Evolutionary conservation across 2,113 vertebrate species (phyloP).

Genomic region (zebrafish (Danio rerio)): DNA sequence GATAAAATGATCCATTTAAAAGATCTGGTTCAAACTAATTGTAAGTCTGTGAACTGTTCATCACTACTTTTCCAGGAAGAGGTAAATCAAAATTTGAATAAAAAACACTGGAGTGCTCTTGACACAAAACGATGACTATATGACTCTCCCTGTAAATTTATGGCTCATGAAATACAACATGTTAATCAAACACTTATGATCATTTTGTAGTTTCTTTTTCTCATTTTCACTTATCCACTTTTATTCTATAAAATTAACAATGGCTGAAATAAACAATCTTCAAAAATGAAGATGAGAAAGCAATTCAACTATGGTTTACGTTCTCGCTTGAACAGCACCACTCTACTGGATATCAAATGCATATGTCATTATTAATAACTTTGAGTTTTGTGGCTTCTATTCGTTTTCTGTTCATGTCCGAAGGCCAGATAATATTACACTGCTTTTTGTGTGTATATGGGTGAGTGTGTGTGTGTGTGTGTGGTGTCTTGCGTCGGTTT

Average conservation of each 20-base stretch:
- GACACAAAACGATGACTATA: not conserved
- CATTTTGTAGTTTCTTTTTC: not conserved
- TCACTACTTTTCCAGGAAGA: not conserved
- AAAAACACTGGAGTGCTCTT: not conserved
- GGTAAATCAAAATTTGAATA: not conserved
- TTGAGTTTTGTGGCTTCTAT: conserved; percentile 12
- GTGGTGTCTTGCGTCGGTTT: conserved; percentile 33
- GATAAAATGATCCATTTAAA: not conserved
- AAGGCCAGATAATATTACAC: conserved; percentile 29
- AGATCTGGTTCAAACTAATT: not conserved
- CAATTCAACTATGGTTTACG: not conserved
- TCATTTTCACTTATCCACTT: not conserved
- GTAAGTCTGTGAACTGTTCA: not conserved
- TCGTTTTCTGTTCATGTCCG: not conserved
- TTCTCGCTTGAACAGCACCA: not conserved
- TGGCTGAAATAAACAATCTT: no score
- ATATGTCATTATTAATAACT: not conserved
- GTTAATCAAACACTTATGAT: not conserved
- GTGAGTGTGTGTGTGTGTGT: conserved; percentile 6
- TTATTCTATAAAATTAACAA: not conserved
- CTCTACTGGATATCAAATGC: not conserved
- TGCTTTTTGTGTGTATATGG: no score
- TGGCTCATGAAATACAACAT: not conserved
- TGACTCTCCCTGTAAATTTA: not conserved
- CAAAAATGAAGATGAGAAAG: not conserved